Evolutionary conservation across 2,113 vertebrate genomes (phyloP).

Genomic region (Gopherus evgoodei): DNA sequence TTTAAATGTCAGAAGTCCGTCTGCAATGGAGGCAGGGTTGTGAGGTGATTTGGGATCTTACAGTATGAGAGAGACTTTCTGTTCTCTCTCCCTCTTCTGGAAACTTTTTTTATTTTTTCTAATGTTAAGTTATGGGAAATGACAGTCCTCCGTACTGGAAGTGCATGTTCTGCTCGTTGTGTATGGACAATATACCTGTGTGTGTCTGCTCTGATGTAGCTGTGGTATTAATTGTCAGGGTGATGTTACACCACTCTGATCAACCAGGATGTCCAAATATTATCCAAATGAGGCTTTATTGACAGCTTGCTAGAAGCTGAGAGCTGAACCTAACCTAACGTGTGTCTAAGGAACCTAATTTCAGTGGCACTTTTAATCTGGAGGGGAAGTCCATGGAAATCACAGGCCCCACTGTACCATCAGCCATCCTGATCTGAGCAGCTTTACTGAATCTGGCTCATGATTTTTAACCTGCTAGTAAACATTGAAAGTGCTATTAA

Average conservation of each 20-base stretch:
- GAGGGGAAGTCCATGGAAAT: background rate
- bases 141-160: background rate
- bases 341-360: background rate
- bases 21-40: background rate
- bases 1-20: background rate
- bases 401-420: background rate
- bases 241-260: background rate
- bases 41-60: background rate
- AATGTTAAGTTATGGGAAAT: background rate
- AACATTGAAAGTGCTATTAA: rapidly evolving
- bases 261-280: background rate
- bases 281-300: background rate
- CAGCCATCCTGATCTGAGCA: background rate
- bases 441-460: background rate
- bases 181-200: background rate
- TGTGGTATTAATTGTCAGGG: background rate
- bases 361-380: rapidly evolving
- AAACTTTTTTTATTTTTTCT: background rate
- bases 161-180: background rate
- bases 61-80: background rate
- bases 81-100: background rate
- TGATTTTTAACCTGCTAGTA: background rate
- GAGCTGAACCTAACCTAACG: background rate
- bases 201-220: background rate
- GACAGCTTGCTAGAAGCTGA: background rate